phyloP scores from a whole-genome alignment of 2,797 vertebrate genomes.

The Coranthus polyacanthus region DNA sequence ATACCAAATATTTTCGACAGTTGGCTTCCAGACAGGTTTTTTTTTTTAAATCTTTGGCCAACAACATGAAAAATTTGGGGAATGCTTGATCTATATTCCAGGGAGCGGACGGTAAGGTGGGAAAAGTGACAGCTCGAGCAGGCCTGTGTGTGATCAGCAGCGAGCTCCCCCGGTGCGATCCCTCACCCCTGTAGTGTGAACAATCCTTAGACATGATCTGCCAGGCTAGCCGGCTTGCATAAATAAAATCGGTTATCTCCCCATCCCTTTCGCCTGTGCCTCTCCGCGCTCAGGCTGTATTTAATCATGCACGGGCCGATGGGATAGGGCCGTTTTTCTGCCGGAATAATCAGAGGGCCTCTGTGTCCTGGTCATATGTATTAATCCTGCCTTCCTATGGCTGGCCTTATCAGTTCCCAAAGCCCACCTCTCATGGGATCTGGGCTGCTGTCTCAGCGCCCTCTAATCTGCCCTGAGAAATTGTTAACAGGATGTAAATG shows the following conservation, averaged over 20 bases:
- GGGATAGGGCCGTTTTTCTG: constrained; percentile 84
- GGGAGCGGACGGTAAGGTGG: constrained; percentile 55
- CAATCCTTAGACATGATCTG: constrained; percentile 84
- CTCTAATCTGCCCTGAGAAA: constrained; percentile 88
- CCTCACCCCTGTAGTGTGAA: constrained; percentile 83
- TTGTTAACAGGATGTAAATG: constrained; percentile 91
- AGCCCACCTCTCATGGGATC: constrained; percentile 87
- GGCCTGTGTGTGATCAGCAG: constrained; percentile 81
- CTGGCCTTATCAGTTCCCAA: constrained; percentile 88
- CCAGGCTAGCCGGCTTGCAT: constrained; percentile 83
- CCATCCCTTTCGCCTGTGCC: constrained; percentile 77
- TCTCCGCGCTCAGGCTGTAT: constrained; percentile 77
- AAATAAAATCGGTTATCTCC: constrained; percentile 88
- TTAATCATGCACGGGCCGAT: constrained; percentile 84
- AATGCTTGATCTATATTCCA: constrained; percentile 71
- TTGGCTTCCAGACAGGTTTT: constrained; percentile 17
- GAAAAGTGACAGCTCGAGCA: constrained; percentile 76
- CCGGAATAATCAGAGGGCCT: constrained; percentile 85
- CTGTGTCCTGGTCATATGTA: constrained; percentile 86
- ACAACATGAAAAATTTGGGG: constrained; percentile 68
- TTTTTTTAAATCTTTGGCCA: constrained; percentile 43
- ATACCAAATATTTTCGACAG: not conserved
- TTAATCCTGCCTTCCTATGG: constrained; percentile 87
- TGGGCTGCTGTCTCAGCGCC: constrained; percentile 80
- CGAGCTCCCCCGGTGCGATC: constrained; percentile 80